Base-by-base conservation (phyloP, 2,888 invertebrate species). In the Lasiommata megera region DNA sequence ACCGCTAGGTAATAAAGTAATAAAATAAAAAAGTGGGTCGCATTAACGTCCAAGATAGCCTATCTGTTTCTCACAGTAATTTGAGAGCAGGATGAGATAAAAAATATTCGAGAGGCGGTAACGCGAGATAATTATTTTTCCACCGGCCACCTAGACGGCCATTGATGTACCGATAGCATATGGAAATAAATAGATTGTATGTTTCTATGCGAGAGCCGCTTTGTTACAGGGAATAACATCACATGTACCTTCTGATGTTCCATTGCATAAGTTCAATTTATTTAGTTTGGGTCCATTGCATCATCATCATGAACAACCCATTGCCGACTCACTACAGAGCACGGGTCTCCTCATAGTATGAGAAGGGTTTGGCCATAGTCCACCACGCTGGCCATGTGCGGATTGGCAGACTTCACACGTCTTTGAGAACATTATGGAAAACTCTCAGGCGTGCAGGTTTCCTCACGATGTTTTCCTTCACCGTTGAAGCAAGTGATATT, bases 61-160 rank as follows among this genome's bases (percentile, higher is more conserved):
- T 57, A 50, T 57, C 60, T 54, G 48, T 44, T 56, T 60, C 60
- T 44, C 57, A 54, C 57, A 54, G 48, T 60, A 48, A 60, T 60
- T 54, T 54, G 50, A 50, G 57, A 54, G 29, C 41, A 54, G 60
- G 41, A 28, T 56, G 41, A 41, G 56, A 50, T 34, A 56, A 50
- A 60, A 56, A 56, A 56, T 56, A 34, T 54, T 17, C 31, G 36
- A 56, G 37, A 51, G 57, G 56, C 60, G 57, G 50, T 43, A 43
- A 40, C 54, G 53, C 48, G 23, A 44, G 31, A 43, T 60, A 53
- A 60, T 60, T 60, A 56, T 31, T 56, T 60, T 51, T 60, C 48
- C 56, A 56, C 53, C 47, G 60, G 54, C 60, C 60, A 54, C 60
- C 60, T 57, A 50, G 57, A 50, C 53, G 2, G 48, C 28, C 9